phyloP scores from a whole-genome alignment of 2,888 invertebrate species.

The Steinernema carpocapsae region DNA sequence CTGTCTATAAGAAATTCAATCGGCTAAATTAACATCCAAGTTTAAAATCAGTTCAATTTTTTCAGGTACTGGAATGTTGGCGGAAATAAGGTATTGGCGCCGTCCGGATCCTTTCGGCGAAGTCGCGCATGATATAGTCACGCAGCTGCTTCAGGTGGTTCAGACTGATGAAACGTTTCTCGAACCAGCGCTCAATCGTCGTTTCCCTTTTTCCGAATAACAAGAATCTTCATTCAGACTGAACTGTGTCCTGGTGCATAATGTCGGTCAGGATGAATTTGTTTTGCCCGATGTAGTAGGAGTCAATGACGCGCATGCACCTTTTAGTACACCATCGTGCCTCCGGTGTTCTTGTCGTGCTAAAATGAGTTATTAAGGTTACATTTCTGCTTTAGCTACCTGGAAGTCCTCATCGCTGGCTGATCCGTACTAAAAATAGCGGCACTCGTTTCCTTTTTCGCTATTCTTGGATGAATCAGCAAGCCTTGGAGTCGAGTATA shows the following conservation, averaged over 20 bases:
- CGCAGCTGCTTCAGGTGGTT: constrained; percentile 37
- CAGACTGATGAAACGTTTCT: constrained; percentile 36
- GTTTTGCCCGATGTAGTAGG: constrained; percentile 37
- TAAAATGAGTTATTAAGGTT: neutral
- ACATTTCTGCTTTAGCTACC: neutral
- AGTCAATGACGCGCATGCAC: constrained; percentile 33
- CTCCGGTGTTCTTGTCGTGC: constrained; percentile 36
- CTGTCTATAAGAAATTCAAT: too few relatives aligned
- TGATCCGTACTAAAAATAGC: constrained; percentile 13
- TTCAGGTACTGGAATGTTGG: constrained; percentile 36
- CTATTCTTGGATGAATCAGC: too few relatives aligned
- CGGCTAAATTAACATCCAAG: too few relatives aligned
- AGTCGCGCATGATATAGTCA: constrained; percentile 37
- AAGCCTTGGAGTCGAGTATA: too few relatives aligned
- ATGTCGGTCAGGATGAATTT: constrained; percentile 29
- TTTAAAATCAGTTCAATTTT: too few relatives aligned
- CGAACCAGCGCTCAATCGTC: constrained; percentile 36
- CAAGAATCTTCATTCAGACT: constrained; percentile 30
- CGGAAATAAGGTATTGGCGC: constrained; percentile 33
- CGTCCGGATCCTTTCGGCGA: constrained; percentile 36
- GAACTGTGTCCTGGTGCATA: constrained; percentile 27
- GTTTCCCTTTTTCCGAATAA: constrained; percentile 13
- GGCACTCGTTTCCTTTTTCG: constrained; percentile 24
- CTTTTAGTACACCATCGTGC: constrained; percentile 37
- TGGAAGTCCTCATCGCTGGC: constrained; percentile 34